Evolutionary conservation across 2,888 invertebrate genomes (phyloP).

Genomic region (Chironomus riparius): DNA sequence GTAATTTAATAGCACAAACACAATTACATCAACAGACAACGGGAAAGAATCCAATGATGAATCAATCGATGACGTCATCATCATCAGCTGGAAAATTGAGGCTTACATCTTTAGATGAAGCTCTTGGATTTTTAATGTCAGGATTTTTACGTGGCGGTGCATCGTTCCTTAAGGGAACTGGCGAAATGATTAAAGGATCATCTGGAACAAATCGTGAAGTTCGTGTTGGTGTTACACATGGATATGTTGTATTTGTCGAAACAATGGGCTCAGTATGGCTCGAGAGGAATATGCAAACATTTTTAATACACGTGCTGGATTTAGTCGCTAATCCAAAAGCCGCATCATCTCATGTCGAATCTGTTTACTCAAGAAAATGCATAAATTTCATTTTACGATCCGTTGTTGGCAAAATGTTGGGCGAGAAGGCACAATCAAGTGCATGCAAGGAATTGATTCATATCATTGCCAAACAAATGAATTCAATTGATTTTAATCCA

Average conservation of each 20-base stretch:
- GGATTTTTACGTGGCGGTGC: conserved; percentile 92
- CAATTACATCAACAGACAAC: conserved; percentile 15
- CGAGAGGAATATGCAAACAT: conserved; percentile 78
- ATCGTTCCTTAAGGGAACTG: conserved; percentile 85
- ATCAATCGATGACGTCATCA: conserved; percentile 9
- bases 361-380: conserved; percentile 95
- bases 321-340: conserved; percentile 93
- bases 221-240: conserved; percentile 93
- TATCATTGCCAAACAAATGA: conserved; percentile 90
- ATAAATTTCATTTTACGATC: conserved; percentile 90
- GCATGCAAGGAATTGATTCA: conserved; percentile 91
- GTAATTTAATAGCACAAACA: conserved; percentile 57
- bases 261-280: conserved; percentile 92
- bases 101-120: conserved; percentile 78
- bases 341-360: conserved; percentile 92
- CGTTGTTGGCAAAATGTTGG: conserved; percentile 85
- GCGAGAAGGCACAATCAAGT: conserved; percentile 93
- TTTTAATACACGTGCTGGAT: conserved; percentile 84
- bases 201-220: conserved; percentile 91
- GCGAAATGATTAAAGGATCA: conserved; percentile 92
- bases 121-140: conserved; percentile 79
- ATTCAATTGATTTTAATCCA: conserved; percentile 84
- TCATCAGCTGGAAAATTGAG: conserved; percentile 30
- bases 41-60: background rate
- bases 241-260: conserved; percentile 91